These are phyloP conservation scores for Leptinotarsa rubiginosa DNA, from an alignment of 2,888 invertebrate genomes.

Conservation along the genomic window DNA sequence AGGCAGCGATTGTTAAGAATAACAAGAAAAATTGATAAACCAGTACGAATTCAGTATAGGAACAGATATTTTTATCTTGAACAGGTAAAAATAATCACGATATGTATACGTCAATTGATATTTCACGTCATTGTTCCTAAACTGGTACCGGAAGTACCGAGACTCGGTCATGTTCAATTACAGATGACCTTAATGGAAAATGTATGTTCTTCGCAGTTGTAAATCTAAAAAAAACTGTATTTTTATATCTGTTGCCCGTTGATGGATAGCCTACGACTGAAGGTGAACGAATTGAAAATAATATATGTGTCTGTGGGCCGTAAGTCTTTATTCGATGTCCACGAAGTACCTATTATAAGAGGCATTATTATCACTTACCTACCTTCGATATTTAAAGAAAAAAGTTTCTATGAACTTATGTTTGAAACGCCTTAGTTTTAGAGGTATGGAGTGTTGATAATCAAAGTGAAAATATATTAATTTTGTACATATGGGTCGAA, in stretches of 20 bases:
- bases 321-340: neutral
- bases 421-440: no score
- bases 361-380: no score
- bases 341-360: no score
- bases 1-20: no score
- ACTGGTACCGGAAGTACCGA: conserved; percentile 35
- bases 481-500: no score
- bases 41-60: no score
- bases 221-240: conserved; percentile 32
- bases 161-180: conserved; percentile 27
- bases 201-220: conserved; percentile 33
- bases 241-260: conserved; percentile 26
- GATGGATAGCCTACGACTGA: conserved; percentile 26
- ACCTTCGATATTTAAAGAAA: no score
- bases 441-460: no score
- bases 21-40: no score
- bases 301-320: neutral
- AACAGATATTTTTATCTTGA: no score
- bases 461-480: no score
- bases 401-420: no score
- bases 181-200: conserved; percentile 39
- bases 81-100: neutral
- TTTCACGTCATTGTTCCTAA: conserved; percentile 24
- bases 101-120: neutral
- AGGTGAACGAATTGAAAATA: conserved; percentile 21